Conservation (phyloP, 2,888 invertebrate species). For the Opisthograptis luteolata region DNA sequence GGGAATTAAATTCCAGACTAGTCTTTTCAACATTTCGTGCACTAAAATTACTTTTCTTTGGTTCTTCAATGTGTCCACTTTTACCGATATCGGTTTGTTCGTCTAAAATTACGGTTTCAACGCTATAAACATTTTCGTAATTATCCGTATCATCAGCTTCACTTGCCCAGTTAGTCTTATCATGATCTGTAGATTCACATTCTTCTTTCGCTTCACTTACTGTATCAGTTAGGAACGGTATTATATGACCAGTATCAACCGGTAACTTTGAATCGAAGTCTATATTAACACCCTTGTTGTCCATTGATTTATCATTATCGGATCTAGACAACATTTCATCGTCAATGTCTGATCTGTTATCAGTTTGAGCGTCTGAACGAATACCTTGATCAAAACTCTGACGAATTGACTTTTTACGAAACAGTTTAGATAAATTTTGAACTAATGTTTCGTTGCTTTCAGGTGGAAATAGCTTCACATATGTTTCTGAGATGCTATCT, state of each 20-base stretch:
- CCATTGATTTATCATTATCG: no score
- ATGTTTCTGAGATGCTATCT: background rate
- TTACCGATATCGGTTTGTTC: background rate
- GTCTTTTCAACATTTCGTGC: background rate
- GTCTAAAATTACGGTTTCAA: background rate
- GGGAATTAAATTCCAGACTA: no score
- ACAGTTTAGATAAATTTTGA: background rate
- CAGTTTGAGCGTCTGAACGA: no score
- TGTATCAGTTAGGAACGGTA: no score
- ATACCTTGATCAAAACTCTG: no score
- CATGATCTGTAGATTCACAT: background rate
- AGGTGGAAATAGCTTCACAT: background rate
- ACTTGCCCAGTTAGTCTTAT: background rate
- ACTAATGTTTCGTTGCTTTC: background rate
- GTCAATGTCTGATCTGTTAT: no score
- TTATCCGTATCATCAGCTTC: background rate
- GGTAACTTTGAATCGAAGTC: no score
- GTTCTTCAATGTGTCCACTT: background rate
- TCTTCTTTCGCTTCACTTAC: no score
- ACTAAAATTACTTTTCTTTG: background rate
- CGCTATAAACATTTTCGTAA: background rate
- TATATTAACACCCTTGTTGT: no score
- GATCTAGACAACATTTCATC: no score
- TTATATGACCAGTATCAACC: no score
- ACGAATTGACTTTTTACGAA: background rate